Evolutionary conservation across 2,113 vertebrate genomes (phyloP).

Genomic region (Solenodon paradoxus): DNA sequence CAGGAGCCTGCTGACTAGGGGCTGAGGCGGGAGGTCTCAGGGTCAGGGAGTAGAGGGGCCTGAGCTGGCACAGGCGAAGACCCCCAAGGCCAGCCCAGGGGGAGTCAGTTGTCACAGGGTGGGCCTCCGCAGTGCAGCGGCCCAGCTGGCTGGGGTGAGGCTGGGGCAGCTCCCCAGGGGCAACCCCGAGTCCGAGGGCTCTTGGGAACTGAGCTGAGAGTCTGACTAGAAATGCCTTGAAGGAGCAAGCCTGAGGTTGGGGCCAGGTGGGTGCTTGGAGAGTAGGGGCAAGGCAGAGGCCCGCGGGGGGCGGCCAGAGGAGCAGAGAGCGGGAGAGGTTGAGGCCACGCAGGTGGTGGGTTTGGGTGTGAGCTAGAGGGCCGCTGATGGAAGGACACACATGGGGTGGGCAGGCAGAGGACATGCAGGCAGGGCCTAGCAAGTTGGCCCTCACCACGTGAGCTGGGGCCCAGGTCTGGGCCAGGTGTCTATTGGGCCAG

Average conservation of each 20-base stretch:
- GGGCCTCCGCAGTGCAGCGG: rapidly evolving
- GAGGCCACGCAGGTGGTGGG: neutral
- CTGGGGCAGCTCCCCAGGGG: neutral
- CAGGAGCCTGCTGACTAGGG: neutral
- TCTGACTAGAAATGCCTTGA: neutral
- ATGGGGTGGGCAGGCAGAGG: rapidly evolving
- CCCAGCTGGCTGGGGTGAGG: neutral
- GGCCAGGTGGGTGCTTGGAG: neutral
- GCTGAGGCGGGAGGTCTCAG: neutral
- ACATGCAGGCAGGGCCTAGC: neutral
- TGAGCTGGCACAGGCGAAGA: neutral
- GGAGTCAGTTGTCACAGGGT: neutral
- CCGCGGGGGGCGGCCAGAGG: neutral
- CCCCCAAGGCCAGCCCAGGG: neutral
- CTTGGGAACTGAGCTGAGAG: neutral
- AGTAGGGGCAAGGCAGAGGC: neutral
- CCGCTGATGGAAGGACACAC: no score
- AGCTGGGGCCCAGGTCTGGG: no score
- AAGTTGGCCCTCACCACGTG: rapidly evolving
- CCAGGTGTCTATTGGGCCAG: no score
- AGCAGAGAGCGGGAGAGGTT: rapidly evolving
- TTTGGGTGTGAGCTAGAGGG: rapidly evolving
- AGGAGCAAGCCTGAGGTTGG: neutral
- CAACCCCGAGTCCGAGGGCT: neutral
- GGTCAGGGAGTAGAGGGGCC: neutral